Evolutionary conservation across 2,113 vertebrate genomes (phyloP).

Genomic region (Chaenogobius annularis): DNA sequence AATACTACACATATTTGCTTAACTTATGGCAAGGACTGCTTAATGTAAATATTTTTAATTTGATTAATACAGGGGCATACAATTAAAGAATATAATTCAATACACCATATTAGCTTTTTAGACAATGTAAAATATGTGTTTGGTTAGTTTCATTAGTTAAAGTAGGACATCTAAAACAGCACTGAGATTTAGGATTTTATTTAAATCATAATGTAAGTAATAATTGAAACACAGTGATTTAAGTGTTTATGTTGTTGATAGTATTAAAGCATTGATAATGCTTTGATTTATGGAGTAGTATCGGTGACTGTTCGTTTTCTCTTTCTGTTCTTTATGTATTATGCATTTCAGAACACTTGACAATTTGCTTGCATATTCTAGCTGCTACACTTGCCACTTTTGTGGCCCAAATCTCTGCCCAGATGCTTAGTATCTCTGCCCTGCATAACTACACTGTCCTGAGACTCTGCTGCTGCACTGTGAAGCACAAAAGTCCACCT

Average conservation of each 20-base stretch:
- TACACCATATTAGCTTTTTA: no score
- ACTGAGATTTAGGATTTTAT: no score
- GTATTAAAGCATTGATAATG: neutral
- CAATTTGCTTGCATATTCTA: neutral
- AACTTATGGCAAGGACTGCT: neutral
- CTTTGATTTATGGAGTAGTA: neutral
- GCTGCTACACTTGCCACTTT: constrained; percentile 37
- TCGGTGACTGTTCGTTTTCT: neutral
- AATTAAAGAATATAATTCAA: neutral
- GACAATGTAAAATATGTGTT: no score
- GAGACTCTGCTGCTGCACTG: constrained; percentile 34
- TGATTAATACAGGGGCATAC: neutral
- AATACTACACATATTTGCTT: neutral
- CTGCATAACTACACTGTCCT: constrained; percentile 63
- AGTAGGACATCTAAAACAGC: no score
- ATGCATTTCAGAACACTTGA: neutral
- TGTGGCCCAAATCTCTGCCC: constrained; percentile 52
- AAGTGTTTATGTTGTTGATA: neutral
- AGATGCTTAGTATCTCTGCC: constrained; percentile 53
- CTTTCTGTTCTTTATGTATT: neutral
- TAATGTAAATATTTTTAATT: neutral
- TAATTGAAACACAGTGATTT: no score
- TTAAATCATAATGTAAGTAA: neutral
- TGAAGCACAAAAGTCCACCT: constrained; percentile 61
- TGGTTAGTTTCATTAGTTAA: no score